Evolutionary conservation across 2,113 vertebrate genomes (phyloP), one percentile per base, ranked within the genome.

Genomic region (Columbina picui): DNA sequence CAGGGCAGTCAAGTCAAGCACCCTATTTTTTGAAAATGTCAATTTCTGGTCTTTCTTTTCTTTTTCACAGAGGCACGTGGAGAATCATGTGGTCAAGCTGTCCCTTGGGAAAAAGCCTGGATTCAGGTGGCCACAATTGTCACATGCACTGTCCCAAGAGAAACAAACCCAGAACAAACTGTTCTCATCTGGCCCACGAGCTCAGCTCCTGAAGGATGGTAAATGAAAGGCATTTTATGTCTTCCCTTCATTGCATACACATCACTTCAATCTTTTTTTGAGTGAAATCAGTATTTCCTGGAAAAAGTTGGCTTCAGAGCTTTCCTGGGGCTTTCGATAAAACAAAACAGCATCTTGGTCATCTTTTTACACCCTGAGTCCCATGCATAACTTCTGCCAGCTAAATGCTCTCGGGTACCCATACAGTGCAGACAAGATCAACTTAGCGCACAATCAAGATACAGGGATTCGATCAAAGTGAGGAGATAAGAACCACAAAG

Each of bases 401-500:
- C 30, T 67, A 32, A 23, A 36, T 70, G n/a, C 57, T 75, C 50
- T n/a, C 32, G 85, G 71, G 17, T 45, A 6, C 36, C 34, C 22
- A 64, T 6, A 36, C 16, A 0, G 39, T 1, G 30, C 60, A 79
- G 68, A 92, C 1, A 32, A 91, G 85, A 97, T 90, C 83, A 92
- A 64, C 30, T 61, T 13, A 75, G 39, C 4, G 2, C 6, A 2
- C 64, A 74, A 41, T 85, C 49, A 4, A 86, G 80, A 81, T 74
- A 34, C 1, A 16, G 80, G 86, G 88, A 47, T 83, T 92, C 90
- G 90, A 93, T 92, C 79, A 93, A 68, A 89, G 90, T 16, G 57
- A 25, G 49, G 56, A 88, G 94, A 89, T 90, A 92, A 94, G 73
- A 64, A 71, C 36, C 93, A 94, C 94, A 89, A 92, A 94, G 88